Percentiles rank a stretch among this genome's conserved stretches.
These are phyloP conservation scores for Terebella lapidaria DNA, from an alignment of 2,888 invertebrate species.

Conservation along the genomic window DNA sequence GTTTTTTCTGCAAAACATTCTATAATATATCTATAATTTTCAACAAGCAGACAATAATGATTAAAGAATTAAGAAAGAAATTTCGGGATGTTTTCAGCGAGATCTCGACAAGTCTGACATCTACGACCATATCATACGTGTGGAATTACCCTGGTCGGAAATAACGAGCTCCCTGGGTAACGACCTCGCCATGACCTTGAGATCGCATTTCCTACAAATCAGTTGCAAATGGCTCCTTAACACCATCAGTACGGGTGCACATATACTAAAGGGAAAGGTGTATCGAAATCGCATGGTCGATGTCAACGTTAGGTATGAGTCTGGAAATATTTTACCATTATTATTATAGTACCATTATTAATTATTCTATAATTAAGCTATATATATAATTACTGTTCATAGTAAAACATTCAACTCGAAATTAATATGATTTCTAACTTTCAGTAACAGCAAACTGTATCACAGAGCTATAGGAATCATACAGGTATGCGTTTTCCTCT, in stretches of 20 bases:
- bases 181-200: neutral
- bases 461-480: slow-evolving; percentile 42
- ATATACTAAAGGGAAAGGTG: slow-evolving; percentile 45
- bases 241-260: slow-evolving; percentile 43
- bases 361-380: no score
- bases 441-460: slow-evolving; percentile 46
- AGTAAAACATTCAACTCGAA: no score
- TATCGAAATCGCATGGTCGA: slow-evolving; percentile 49
- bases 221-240: slow-evolving; percentile 44
- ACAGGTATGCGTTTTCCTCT: slow-evolving; percentile 26
- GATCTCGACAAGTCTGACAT: no score
- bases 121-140: no score
- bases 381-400: no score
- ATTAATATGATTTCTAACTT: slow-evolving; percentile 18
- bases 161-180: neutral
- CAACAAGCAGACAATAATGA: no score
- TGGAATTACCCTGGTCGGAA: neutral
- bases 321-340: neutral
- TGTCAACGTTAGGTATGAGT: slow-evolving; percentile 38
- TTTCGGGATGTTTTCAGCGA: no score
- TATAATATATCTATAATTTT: no score
- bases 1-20: no score
- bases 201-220: slow-evolving; percentile 26
- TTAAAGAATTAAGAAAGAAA: no score
- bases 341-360: no score